These are phyloP conservation scores for Andrena hattorfiana DNA, from an alignment of 2,888 invertebrate genomes.

Conservation along the genomic window DNA sequence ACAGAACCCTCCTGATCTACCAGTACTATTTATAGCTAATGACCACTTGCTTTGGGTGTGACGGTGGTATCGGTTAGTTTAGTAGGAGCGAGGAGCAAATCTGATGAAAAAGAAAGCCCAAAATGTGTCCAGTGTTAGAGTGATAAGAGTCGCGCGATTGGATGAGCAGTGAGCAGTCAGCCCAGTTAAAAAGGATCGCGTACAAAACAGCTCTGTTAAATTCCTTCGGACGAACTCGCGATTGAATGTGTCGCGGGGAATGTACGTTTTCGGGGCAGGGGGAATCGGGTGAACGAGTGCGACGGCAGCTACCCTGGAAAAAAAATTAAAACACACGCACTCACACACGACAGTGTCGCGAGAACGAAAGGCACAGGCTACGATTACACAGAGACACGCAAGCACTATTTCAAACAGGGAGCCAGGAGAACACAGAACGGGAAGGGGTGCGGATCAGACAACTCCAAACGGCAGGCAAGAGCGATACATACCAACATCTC, in stretches of 20 bases:
- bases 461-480: constrained; percentile 39
- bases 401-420: background rate
- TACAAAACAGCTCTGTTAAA: constrained; percentile 7
- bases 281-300: constrained; percentile 79
- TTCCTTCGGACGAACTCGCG: constrained; percentile 46
- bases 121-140: constrained; percentile 19
- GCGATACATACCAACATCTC: constrained; percentile 62
- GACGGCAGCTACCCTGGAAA: constrained; percentile 84
- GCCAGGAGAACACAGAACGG: background rate
- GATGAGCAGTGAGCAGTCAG: background rate
- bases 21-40: background rate
- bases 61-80: background rate
- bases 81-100: background rate
- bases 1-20: background rate
- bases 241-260: constrained; percentile 34
- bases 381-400: constrained; percentile 4
- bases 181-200: background rate
- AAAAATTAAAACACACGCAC: constrained; percentile 73
- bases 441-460: background rate
- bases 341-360: constrained; percentile 34
- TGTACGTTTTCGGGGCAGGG: constrained; percentile 39
- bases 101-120: constrained; percentile 5
- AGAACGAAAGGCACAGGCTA: background rate
- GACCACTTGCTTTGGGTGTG: constrained; percentile 1
- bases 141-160: background rate